Evolutionary conservation across 2,888 invertebrate genomes (phyloP).

Genomic region (Cerastis leucographa): DNA sequence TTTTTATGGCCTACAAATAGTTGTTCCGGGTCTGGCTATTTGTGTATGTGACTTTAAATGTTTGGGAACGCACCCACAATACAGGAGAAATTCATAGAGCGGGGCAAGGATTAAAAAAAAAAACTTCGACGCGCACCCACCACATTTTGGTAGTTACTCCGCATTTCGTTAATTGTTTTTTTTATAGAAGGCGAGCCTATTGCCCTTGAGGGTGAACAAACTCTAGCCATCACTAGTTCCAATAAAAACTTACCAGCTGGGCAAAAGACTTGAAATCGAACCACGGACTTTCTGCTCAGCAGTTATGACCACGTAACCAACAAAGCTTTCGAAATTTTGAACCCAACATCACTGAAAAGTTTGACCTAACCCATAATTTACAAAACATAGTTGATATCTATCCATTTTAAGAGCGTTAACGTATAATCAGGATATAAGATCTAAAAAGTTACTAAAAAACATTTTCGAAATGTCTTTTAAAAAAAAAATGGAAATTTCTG

Average conservation of each 20-base stretch:
- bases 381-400: neutral
- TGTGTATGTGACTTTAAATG: too few relatives aligned
- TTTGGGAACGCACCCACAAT: too few relatives aligned
- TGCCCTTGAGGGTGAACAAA: too few relatives aligned
- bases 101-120: too few relatives aligned
- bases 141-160: neutral
- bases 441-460: too few relatives aligned
- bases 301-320: neutral
- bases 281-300: neutral
- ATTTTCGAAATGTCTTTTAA: too few relatives aligned
- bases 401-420: too few relatives aligned
- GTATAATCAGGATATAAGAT: too few relatives aligned
- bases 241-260: neutral
- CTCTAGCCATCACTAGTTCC: neutral
- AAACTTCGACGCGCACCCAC: neutral
- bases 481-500: too few relatives aligned
- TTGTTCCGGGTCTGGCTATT: too few relatives aligned
- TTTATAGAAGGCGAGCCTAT: neutral
- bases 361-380: neutral
- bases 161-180: neutral
- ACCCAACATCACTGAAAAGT: neutral
- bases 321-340: neutral
- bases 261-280: neutral
- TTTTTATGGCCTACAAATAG: too few relatives aligned
- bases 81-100: too few relatives aligned